A percentile compares a stretch with the other conserved stretches of the same genome.
Conservation (phyloP, 2,888 invertebrate genomes). For the Ophioninae sp. region DNA sequence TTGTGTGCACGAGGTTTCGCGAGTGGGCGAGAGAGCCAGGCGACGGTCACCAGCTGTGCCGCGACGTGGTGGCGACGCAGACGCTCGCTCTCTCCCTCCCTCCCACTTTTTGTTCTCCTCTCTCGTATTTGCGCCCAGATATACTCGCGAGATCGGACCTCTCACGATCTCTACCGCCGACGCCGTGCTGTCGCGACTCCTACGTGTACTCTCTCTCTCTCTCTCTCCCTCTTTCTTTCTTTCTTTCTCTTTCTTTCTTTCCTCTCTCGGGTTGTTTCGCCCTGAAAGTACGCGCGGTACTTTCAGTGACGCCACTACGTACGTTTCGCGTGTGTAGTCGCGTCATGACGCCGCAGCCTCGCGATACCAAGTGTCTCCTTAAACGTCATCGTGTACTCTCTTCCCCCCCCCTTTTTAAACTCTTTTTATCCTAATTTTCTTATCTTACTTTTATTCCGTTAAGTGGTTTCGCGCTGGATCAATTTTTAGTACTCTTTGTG, state of each 20-base stretch:
- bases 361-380: conserved; percentile 27
- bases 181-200: conserved; percentile 68
- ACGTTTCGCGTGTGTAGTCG: conserved; percentile 49
- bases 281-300: conserved; percentile 32
- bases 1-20: conserved; percentile 55
- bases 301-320: not conserved
- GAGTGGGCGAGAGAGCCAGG: conserved; percentile 66
- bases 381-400: conserved; percentile 26
- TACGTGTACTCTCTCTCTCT: conserved; percentile 53
- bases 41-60: conserved; percentile 72
- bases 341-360: conserved; percentile 55
- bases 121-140: conserved; percentile 44
- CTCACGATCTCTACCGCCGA: conserved; percentile 64
- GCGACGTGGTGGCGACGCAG: conserved; percentile 64
- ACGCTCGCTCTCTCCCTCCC: conserved; percentile 33
- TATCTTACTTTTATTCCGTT: not conserved
- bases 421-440: conserved; percentile 27
- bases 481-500: no score
- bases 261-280: not conserved
- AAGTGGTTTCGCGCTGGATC: no score
- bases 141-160: conserved; percentile 46
- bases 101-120: conserved; percentile 19
- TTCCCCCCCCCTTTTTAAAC: conserved; percentile 41
- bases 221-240: conserved; percentile 23
- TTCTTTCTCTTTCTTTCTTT: not conserved